These are phyloP conservation scores for Nemotelus pantherinus DNA, from an alignment of 2,888 invertebrate genomes.

Conservation along the genomic window DNA sequence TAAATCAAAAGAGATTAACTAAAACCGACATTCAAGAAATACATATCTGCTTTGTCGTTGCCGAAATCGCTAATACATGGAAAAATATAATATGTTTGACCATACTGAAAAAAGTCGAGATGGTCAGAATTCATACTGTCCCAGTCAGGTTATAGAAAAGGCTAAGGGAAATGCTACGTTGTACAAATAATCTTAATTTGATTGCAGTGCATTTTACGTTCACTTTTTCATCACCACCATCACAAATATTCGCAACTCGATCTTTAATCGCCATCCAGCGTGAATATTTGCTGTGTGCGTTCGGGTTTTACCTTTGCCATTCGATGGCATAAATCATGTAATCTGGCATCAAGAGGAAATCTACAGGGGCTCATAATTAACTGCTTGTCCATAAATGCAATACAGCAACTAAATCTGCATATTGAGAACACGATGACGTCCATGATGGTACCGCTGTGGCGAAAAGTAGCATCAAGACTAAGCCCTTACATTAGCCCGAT, in stretches of 20 bases:
- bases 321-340: constrained; percentile 63
- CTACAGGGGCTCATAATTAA: constrained; percentile 65
- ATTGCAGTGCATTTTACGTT: too few relatives aligned
- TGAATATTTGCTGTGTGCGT: constrained; percentile 9
- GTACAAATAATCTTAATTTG: too few relatives aligned
- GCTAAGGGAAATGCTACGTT: too few relatives aligned
- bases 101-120: too few relatives aligned
- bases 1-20: too few relatives aligned
- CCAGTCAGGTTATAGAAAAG: too few relatives aligned
- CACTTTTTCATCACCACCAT: background rate
- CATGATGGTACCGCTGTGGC: constrained; percentile 27
- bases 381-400: constrained; percentile 56
- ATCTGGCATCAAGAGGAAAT: constrained; percentile 64
- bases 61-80: too few relatives aligned
- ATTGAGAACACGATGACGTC: constrained; percentile 21
- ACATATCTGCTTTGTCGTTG: too few relatives aligned
- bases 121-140: too few relatives aligned
- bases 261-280: background rate
- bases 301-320: constrained; percentile 37
- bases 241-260: background rate
- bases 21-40: too few relatives aligned
- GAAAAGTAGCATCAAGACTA: constrained; percentile 4
- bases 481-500: background rate
- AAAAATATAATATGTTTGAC: too few relatives aligned
- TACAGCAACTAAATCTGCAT: constrained; percentile 42